Base-by-base conservation (phyloP, 2,797 vertebrate species). In the Aselliscus stoliczkanus region DNA sequence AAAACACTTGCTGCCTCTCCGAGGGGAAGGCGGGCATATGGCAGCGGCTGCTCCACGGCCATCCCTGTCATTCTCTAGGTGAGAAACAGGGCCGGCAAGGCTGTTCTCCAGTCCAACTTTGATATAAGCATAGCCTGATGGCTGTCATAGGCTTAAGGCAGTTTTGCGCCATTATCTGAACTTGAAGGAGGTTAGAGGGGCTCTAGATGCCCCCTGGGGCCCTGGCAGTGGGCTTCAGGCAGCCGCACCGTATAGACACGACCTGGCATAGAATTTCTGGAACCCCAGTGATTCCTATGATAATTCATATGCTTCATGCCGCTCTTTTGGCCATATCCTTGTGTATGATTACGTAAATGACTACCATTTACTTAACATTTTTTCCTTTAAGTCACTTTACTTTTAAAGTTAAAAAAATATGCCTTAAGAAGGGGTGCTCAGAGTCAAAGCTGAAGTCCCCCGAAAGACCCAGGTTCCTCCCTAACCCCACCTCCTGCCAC, bases 341-440 rank as follows among this genome's bases (percentile, higher is more conserved):
- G 52, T 18, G 42, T 34, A 18, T 15, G n/a, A n/a, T n/a, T n/a
- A n/a, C n/a, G n/a, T n/a, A n/a, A 13, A 9, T 44, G 2, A 47
- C 65, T 15, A 12, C 34, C 31, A 82, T 25, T 56, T 50, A 60
- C 39, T 84, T 69, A 39, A 34, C n/a, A 31, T 31, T 31, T 73
- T 85, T 18, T 44, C 18, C 3, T 42, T 23, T 62, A 70, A 76
- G 21, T 42, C 42, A 77, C 34, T 52, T 90, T 54, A 64, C 25
- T 77, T 54, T 64, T 82, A 27, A 83, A 94, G 70, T 56, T 76
- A 39, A 39, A n/a, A 67, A 39, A 20, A 54, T 54, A 54, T 54
- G 52, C 52, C 47, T 50, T 56, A 75, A 47, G 34, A 64, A 70
- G 75, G 31, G 34, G 54, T 10, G 65, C 69, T 62, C 10, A 21